phyloP scores from a whole-genome alignment of 2,888 invertebrate species.

The Anarsia innoxiella region DNA sequence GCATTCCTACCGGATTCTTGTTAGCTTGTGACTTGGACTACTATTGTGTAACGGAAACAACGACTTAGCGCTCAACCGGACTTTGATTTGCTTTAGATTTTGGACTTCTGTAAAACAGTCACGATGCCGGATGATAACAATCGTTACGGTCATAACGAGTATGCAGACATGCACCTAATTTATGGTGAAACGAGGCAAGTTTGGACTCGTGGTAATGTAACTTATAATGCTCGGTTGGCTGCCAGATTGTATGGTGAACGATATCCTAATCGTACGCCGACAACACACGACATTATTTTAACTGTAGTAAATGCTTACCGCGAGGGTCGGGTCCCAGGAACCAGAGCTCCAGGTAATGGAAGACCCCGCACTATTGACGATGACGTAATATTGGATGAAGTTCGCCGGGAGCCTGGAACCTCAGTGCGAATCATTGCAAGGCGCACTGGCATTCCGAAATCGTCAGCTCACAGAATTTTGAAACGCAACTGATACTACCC shows the following conservation, averaged over 20 bases:
- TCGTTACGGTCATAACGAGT: constrained; percentile 6
- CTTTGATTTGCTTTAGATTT: neutral
- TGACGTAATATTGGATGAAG: constrained; percentile 18
- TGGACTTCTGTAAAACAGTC: no score
- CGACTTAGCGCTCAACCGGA: neutral
- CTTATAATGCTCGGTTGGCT: constrained; percentile 7
- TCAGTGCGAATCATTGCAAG: constrained; percentile 18
- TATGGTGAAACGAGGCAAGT: constrained; percentile 10
- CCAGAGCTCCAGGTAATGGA: constrained; percentile 14
- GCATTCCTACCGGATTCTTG: neutral
- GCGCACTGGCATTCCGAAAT: constrained; percentile 18
- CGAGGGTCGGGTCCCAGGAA: constrained; percentile 14
- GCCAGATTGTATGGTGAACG: constrained; percentile 8
- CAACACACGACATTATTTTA: constrained; percentile 8
- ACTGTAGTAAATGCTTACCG: constrained; percentile 9
- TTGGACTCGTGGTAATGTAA: constrained; percentile 1
- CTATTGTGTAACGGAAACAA: neutral
- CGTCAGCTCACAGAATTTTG: constrained; percentile 15
- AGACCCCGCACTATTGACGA: constrained; percentile 17
- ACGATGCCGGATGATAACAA: neutral
- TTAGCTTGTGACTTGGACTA: neutral
- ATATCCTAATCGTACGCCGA: constrained; percentile 7
- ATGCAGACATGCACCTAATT: constrained; percentile 11
- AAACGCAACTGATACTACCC: constrained; percentile 15
- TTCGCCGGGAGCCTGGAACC: constrained; percentile 13